These are phyloP conservation scores for Keiferia lycopersicella DNA, from an alignment of 2,888 invertebrate species.

Conservation along the genomic window DNA sequence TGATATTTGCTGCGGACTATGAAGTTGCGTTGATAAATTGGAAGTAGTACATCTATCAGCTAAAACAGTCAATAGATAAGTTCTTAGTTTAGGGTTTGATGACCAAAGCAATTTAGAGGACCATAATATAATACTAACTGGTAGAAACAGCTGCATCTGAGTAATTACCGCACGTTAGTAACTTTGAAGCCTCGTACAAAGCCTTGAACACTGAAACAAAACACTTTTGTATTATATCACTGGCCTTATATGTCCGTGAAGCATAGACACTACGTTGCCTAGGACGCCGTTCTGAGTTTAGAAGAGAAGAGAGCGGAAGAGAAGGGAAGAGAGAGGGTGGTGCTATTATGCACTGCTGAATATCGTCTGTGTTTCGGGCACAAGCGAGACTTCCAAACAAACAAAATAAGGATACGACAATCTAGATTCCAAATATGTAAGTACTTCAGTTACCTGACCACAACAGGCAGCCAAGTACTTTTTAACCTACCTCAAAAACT, in stretches of 20 bases:
- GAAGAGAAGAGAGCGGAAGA: too few species aligned
- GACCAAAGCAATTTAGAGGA: not conserved
- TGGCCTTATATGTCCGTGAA: too few species aligned
- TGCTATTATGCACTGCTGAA: too few species aligned
- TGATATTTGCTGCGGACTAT: not conserved
- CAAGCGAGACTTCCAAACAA: too few species aligned
- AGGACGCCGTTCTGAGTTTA: too few species aligned
- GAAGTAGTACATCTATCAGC: not conserved
- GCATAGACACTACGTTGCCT: too few species aligned
- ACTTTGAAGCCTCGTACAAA: constrained; percentile 8
- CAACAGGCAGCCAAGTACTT: not conserved
- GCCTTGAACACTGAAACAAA: constrained; percentile 4
- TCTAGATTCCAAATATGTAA: too few species aligned
- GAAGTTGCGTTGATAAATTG: not conserved
- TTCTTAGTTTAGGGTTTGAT: not conserved
- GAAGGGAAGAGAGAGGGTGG: too few species aligned
- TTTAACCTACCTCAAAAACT: not conserved
- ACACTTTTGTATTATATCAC: too few species aligned
- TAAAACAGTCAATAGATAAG: not conserved
- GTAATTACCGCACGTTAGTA: not conserved
- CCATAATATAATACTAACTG: not conserved
- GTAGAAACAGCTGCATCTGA: not conserved
- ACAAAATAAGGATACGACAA: too few species aligned
- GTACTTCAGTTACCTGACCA: too few species aligned
- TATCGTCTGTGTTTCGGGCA: too few species aligned